Evolutionary conservation across 2,888 invertebrate genomes (phyloP).

Genomic region (Himalopsyche japonica): DNA sequence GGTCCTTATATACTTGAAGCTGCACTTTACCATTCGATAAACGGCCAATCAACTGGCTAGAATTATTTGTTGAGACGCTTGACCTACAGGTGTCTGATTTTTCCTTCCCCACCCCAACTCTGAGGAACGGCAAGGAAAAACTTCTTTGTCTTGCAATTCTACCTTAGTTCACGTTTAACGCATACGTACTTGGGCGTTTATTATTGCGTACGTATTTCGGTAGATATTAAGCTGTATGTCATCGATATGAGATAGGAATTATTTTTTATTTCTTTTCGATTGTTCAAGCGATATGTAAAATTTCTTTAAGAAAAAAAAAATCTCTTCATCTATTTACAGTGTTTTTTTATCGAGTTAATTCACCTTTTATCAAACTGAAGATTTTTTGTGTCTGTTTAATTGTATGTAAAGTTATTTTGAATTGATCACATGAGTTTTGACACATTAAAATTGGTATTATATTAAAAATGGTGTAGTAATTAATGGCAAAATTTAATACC

Average conservation of each 20-base stretch:
- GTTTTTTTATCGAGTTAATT: too few species aligned
- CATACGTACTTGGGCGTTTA: not conserved
- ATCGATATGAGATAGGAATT: not conserved
- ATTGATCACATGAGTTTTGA: too few species aligned
- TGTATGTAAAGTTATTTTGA: too few species aligned
- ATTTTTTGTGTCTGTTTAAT: too few species aligned
- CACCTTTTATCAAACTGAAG: too few species aligned
- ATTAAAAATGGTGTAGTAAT: too few species aligned
- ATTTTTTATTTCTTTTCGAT: too few species aligned
- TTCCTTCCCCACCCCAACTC: conserved; percentile 11
- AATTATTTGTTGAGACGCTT: conserved; percentile 8
- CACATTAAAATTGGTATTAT: too few species aligned
- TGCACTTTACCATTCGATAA: not conserved
- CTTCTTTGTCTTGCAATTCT: conserved; percentile 10
- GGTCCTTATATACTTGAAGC: conserved; percentile 26
- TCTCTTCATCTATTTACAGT: too few species aligned
- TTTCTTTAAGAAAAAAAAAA: too few species aligned
- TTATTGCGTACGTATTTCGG: not conserved
- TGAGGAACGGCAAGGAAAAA: conserved; percentile 10
- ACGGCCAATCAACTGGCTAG: conserved; percentile 1
- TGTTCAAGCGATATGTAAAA: too few species aligned
- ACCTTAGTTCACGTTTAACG: not conserved
- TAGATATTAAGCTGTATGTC: not conserved
- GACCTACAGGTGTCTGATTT: conserved; percentile 12
- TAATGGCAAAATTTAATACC: too few species aligned